A percentile compares a stretch with the other conserved stretches of the same genome.
Conservation (phyloP, 2,797 vertebrate genomes). For the Podargus strigoides region DNA sequence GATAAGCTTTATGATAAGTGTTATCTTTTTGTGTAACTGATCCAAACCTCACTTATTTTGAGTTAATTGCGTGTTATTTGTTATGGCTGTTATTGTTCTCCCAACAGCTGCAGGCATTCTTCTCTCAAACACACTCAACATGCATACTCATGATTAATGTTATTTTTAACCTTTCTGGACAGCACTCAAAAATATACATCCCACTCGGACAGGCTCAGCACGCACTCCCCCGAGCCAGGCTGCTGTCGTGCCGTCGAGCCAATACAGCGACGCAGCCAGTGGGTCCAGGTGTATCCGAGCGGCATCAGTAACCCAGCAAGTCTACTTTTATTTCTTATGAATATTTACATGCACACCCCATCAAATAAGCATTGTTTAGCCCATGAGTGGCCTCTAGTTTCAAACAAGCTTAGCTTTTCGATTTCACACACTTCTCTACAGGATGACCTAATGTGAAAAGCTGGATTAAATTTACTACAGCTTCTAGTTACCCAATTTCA, state of each 20-base stretch:
- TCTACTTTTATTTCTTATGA: neutral
- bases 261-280: rapidly evolving
- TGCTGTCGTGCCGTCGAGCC: rapidly evolving
- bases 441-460: neutral
- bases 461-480: neutral
- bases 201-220: conserved; percentile 5
- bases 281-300: neutral
- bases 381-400: neutral
- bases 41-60: neutral
- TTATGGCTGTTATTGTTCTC: conserved; percentile 27
- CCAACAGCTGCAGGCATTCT: conserved; percentile 54
- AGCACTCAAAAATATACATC: neutral
- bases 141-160: conserved; percentile 31
- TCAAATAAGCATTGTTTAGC: neutral
- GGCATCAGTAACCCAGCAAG: neutral
- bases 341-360: neutral
- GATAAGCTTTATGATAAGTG: neutral
- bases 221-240: neutral
- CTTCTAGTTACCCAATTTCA: neutral
- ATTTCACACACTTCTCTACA: neutral
- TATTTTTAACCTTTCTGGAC: conserved; percentile 64
- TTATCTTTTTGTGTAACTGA: conserved; percentile 17
- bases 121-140: conserved; percentile 7
- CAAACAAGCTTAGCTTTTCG: neutral
- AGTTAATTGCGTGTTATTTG: conserved; percentile 38